phyloP scores from a whole-genome alignment of 1,140 invertebrate species.

The Papilio xuthus region DNA sequence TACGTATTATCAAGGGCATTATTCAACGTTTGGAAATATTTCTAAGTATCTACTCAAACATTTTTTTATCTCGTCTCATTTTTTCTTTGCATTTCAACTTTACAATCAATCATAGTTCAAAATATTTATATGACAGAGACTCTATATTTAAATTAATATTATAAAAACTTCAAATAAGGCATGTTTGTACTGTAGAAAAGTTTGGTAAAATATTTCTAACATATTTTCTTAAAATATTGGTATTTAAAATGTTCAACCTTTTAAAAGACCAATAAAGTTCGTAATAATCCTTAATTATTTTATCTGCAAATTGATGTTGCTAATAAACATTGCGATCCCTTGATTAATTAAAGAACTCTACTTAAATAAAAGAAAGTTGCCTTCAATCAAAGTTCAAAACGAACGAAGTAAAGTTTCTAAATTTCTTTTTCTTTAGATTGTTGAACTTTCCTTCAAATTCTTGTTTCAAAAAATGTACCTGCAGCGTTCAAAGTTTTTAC shows the following conservation, averaged over 20 bases:
- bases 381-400: constrained; percentile 8
- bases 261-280: not conserved
- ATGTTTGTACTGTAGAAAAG: too few species aligned
- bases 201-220: too few species aligned
- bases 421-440: not conserved
- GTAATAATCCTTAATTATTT: not conserved
- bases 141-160: too few species aligned
- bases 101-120: too few species aligned
- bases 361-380: not conserved
- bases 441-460: not conserved
- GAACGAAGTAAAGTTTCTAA: constrained; percentile 2
- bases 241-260: not conserved
- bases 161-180: too few species aligned
- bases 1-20: not conserved
- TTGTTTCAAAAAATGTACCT: not conserved
- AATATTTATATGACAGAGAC: too few species aligned
- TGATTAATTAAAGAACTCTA: not conserved
- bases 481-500: not conserved
- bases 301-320: not conserved
- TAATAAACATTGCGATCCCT: not conserved
- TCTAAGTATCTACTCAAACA: too few species aligned
- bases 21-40: too few species aligned
- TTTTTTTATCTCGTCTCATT: too few species aligned
- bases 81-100: too few species aligned
- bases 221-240: not conserved